These are phyloP conservation scores for Ips nitidus DNA, from an alignment of 1,140 invertebrate species.

Conservation along the genomic window DNA sequence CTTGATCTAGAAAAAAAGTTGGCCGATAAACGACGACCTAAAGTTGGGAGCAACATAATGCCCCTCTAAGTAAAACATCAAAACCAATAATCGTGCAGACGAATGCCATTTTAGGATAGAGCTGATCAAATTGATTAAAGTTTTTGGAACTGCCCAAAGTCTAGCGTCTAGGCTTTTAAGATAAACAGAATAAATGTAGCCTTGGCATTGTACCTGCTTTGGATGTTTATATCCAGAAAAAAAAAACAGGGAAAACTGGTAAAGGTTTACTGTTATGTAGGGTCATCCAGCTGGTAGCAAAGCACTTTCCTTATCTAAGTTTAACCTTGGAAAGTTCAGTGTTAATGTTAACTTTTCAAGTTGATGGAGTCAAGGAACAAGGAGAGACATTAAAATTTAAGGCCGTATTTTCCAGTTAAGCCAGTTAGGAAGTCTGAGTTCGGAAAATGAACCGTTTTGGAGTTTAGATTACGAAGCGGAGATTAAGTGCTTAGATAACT, in stretches of 20 bases:
- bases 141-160: constrained; percentile 9
- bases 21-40: constrained; percentile 28
- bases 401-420: constrained; percentile 27
- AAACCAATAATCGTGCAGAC: constrained; percentile 40
- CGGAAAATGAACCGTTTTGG: constrained; percentile 20
- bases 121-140: constrained; percentile 42
- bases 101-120: constrained; percentile 31
- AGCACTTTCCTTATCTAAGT: constrained; percentile 2
- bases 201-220: neutral
- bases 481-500: constrained; percentile 16
- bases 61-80: constrained; percentile 32
- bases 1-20: constrained; percentile 25
- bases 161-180: neutral
- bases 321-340: constrained; percentile 19
- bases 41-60: constrained; percentile 37
- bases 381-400: constrained; percentile 26
- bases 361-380: constrained; percentile 21
- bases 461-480: constrained; percentile 12
- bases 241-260: neutral
- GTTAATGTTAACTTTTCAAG: constrained; percentile 23
- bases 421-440: constrained; percentile 21
- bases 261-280: neutral
- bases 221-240: neutral
- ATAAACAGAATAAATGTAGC: neutral
- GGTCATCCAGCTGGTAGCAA: neutral